These are phyloP conservation scores for Spilogale gracilis DNA, from an alignment of 2,113 vertebrate species.

Conservation along the genomic window DNA sequence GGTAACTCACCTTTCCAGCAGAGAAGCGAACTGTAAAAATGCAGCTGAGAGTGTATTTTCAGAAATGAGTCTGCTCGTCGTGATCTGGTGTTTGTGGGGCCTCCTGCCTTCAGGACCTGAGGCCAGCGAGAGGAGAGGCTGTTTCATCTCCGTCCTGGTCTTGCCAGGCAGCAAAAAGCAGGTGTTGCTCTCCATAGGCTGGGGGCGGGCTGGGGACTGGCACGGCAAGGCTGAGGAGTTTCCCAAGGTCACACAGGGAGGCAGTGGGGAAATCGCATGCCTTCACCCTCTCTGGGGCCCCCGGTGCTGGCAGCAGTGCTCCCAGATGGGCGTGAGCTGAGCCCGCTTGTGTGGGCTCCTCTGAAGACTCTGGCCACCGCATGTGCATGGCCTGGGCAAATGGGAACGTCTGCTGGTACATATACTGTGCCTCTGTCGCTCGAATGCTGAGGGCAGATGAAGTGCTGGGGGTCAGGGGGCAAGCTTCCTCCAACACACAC, in stretches of 20 bases:
- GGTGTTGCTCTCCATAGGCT: background rate
- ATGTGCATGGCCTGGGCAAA: background rate
- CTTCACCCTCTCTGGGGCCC: background rate
- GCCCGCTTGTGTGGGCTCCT: rapidly evolving
- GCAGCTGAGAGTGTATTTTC: background rate
- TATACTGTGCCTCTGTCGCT: rapidly evolving
- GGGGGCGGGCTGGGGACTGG: background rate
- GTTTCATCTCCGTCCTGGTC: rapidly evolving
- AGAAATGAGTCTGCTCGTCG: background rate
- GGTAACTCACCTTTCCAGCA: background rate
- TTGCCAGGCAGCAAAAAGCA: background rate
- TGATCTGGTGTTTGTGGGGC: rapidly evolving
- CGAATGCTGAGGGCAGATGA: background rate
- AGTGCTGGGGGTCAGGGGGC: background rate
- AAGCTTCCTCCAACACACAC: background rate
- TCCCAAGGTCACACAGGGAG: background rate
- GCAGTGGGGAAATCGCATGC: rapidly evolving
- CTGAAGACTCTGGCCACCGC: rapidly evolving
- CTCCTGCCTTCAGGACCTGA: background rate
- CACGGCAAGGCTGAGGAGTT: background rate
- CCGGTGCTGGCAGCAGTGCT: background rate
- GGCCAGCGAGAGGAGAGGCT: background rate
- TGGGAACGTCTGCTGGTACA: background rate
- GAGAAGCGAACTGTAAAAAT: background rate
- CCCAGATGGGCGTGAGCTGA: background rate